These are phyloP conservation scores for Cataglyphis rosenhaueri DNA, from an alignment of 2,888 invertebrate genomes.

Conservation along the genomic window DNA sequence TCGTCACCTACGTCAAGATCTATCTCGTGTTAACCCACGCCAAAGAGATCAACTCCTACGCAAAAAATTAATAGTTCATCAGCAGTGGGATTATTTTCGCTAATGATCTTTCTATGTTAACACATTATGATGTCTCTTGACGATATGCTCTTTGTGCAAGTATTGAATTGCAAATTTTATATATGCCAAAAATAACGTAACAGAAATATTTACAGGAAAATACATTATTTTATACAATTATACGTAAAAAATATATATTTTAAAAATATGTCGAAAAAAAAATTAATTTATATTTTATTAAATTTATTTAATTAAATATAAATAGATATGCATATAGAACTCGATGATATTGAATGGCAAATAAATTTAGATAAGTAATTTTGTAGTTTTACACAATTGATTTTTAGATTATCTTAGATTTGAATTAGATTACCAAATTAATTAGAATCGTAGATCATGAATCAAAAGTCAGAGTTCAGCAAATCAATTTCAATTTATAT, in stretches of 20 bases:
- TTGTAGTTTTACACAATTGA: conserved; percentile 38
- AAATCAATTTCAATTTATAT: conserved; percentile 15
- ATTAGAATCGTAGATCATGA: background rate
- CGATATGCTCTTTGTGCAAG: background rate
- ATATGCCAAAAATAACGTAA: background rate
- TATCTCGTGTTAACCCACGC: conserved; percentile 9
- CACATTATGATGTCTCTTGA: background rate
- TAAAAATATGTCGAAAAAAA: background rate
- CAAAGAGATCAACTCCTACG: conserved; percentile 35
- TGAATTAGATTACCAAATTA: conserved; percentile 39
- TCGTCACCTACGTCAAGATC: conserved; percentile 42
- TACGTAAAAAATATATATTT: background rate
- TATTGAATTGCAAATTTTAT: background rate
- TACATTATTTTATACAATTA: background rate
- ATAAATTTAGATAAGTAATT: conserved; percentile 32
- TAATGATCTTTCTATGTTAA: conserved; percentile 3
- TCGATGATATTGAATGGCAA: conserved; percentile 24
- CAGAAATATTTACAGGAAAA: background rate
- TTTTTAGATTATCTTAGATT: conserved; percentile 16
- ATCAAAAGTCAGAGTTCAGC: conserved; percentile 20
- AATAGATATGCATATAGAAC: background rate
- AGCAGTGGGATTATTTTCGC: conserved; percentile 16
- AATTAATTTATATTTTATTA: conserved; percentile 4
- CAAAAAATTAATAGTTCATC: conserved; percentile 43
- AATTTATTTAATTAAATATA: conserved; percentile 3